phyloP scores from a whole-genome alignment of 2,888 invertebrate genomes.

The Epirrhoe alternata region DNA sequence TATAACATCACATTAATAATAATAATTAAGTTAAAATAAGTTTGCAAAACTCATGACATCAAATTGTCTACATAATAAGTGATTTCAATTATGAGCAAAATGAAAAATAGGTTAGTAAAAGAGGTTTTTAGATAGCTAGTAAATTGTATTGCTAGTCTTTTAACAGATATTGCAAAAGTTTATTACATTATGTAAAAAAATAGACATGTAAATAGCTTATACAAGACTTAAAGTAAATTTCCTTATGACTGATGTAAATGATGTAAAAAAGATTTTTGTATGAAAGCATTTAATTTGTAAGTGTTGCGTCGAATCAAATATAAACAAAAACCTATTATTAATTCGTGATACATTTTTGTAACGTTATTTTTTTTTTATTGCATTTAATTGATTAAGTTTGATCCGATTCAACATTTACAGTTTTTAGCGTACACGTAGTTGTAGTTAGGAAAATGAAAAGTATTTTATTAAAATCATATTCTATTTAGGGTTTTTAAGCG shows the following conservation, averaged over 20 bases:
- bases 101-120: slow-evolving; percentile 26
- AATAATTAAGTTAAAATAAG: slow-evolving; percentile 26
- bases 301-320: slow-evolving; percentile 41
- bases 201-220: slow-evolving; percentile 53
- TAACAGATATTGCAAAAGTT: slow-evolving; percentile 33
- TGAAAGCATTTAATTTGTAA: slow-evolving; percentile 44
- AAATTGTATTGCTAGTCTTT: slow-evolving; percentile 41
- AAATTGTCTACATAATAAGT: slow-evolving; percentile 22
- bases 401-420: slow-evolving; percentile 39
- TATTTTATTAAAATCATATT: slow-evolving; percentile 42
- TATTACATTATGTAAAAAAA: slow-evolving; percentile 36
- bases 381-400: slow-evolving; percentile 32
- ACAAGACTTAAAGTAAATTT: slow-evolving; percentile 54
- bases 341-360: slow-evolving; percentile 29
- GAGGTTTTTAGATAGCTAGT: slow-evolving; percentile 32
- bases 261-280: slow-evolving; percentile 59
- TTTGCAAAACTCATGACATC: slow-evolving; percentile 33
- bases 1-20: slow-evolving; percentile 35
- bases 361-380: slow-evolving; percentile 25
- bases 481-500: slow-evolving; percentile 27
- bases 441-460: slow-evolving; percentile 42
- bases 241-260: slow-evolving; percentile 79
- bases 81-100: slow-evolving; percentile 30
- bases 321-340: slow-evolving; percentile 14
- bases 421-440: slow-evolving; percentile 42